These are phyloP conservation scores for Sebastes nivosus DNA, from an alignment of 2,797 vertebrate genomes.

Conservation along the genomic window DNA sequence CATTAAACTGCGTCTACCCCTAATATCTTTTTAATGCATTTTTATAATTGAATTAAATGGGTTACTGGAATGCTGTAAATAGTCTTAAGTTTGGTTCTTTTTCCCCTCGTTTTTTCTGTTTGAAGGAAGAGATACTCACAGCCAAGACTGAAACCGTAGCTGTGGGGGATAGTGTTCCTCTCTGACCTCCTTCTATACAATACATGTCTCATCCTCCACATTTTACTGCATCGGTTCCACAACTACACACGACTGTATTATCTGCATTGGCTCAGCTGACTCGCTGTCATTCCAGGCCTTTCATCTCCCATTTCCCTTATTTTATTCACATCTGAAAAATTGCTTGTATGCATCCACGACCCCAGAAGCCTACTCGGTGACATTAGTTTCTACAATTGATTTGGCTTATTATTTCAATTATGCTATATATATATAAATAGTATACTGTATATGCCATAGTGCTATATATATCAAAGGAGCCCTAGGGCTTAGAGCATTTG, in stretches of 20 bases:
- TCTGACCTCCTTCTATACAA: slow-evolving; percentile 58
- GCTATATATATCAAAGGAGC: slow-evolving; percentile 24
- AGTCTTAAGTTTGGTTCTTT: slow-evolving; percentile 68
- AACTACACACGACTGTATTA: slow-evolving; percentile 31
- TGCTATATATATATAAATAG: background rate
- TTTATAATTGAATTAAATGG: slow-evolving; percentile 90
- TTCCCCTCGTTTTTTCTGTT: slow-evolving; percentile 23
- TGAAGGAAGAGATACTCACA: slow-evolving; percentile 40
- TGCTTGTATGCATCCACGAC: slow-evolving; percentile 2
- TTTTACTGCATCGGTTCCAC: slow-evolving; percentile 53
- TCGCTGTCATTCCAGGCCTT: slow-evolving; percentile 25
- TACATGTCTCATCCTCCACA: slow-evolving; percentile 55
- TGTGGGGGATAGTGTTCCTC: slow-evolving; percentile 37
- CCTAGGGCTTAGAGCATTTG: background rate
- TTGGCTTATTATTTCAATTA: slow-evolving; percentile 49
- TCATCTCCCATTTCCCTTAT: slow-evolving; percentile 34
- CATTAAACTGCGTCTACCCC: slow-evolving; percentile 85
- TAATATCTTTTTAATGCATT: slow-evolving; percentile 92
- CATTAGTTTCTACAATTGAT: slow-evolving; percentile 34
- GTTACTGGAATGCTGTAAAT: slow-evolving; percentile 82
- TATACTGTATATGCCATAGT: background rate
- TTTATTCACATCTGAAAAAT: slow-evolving; percentile 17
- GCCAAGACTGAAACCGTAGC: slow-evolving; percentile 55
- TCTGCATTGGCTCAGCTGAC: slow-evolving; percentile 50
- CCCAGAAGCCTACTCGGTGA: slow-evolving; percentile 2